A percentile compares a stretch with the other conserved stretches of the same genome.
Conservation (phyloP, 2,113 vertebrate species). For the Phalacrocorax brasilianus region DNA sequence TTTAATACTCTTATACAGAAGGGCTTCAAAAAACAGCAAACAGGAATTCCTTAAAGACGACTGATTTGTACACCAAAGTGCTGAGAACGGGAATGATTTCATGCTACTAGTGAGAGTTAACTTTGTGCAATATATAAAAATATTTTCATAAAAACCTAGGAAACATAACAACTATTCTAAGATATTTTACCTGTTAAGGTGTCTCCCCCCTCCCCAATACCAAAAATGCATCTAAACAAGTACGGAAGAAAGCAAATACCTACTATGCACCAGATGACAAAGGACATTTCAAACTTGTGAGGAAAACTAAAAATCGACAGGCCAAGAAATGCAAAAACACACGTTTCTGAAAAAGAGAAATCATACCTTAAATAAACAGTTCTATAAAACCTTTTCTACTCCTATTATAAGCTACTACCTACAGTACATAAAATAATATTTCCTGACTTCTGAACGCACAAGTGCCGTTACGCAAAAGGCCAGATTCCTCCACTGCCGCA, state of each 20-base stretch:
- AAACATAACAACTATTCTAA: not conserved
- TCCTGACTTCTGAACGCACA: not conserved
- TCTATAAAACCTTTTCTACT: not conserved
- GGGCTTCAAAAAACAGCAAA: not conserved
- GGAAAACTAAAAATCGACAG: constrained; percentile 99
- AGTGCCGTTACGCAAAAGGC: not conserved
- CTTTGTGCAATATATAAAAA: not conserved
- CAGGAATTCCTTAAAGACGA: not conserved
- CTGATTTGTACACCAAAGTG: not conserved
- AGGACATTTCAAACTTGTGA: constrained; percentile 98
- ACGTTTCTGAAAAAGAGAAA: constrained; percentile 88
- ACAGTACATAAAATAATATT: not conserved
- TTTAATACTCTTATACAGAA: not conserved
- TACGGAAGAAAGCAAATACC: constrained; percentile 71
- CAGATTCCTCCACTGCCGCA: not conserved
- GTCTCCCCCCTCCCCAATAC: not conserved
- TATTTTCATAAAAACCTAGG: not conserved
- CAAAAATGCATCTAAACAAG: not conserved
- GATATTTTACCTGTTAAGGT: not conserved
- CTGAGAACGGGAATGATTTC: not conserved
- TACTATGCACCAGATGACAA: constrained; percentile 99
- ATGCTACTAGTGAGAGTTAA: not conserved
- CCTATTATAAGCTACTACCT: not conserved
- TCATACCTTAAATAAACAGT: not conserved
- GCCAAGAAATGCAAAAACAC: constrained; percentile 97